Base-by-base conservation (phyloP, 2,113 vertebrate genomes). In the Vireo altiloquus region DNA sequence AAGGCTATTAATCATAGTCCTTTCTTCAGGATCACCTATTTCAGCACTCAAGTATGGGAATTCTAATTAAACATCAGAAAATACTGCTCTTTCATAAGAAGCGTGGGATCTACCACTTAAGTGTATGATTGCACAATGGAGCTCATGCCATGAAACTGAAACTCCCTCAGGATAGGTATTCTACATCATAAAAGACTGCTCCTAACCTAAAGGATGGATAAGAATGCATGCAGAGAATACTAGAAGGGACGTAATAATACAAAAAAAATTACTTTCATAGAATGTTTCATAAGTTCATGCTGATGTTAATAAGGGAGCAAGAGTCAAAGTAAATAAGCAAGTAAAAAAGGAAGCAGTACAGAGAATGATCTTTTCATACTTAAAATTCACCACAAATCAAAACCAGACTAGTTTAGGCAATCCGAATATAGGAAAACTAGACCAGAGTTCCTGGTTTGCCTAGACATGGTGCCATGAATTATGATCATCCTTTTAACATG, bases 51-150 rank as follows among this genome's bases (percentile, higher is more conserved):
- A 81, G 42, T 22, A 68, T 8, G 16, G 14, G 33, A 88, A 93
- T 42, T 83, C 50, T 74, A 93, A 90, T 49, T 85, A 63, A 93
- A 86, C n/a, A 80, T 61, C 16, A 71, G 37, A 87, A 84, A 77
- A 80, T 10, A 56, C 1, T 0, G 0, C 39, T 77, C 37, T 68
- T 60, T 60, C 24, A 1, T 53, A 69, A 25, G 17, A 65, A 52
- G 19, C 3, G 7, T 40, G 44, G 82, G 46, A 46, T 65, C 37
- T 44, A 64, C 37, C 46, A 74, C 7, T 74, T 37, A 72, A 1
- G 4, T 6, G 10, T 7, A 49, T 1, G 33, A 74, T 30, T 70
- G 42, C 60, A 22, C 17, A 68, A 85, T 9, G 19, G 21, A 57
- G 30, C 21, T 71, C 39, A 54, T 2, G 27, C 54, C 31, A 83